Percentiles rank a stretch among this genome's conserved stretches.
Conservation (phyloP, 1,140 invertebrate species). For the Caenorhabditis brenneri region DNA sequence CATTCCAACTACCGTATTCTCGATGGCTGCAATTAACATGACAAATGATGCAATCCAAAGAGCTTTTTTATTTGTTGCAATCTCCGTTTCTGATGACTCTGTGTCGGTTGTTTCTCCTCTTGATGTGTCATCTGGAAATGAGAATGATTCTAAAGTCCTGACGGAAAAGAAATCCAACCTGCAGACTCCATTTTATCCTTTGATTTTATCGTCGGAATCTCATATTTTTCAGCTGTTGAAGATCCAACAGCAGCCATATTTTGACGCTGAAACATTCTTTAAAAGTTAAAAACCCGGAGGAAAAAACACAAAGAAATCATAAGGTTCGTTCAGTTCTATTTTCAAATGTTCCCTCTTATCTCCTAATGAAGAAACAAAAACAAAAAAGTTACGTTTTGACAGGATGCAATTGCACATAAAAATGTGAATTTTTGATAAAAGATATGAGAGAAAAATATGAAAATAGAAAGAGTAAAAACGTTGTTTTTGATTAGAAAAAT, state of each 20-base stretch:
- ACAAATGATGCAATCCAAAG: constrained; percentile 30
- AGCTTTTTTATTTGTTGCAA: constrained; percentile 22
- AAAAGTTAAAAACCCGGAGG: too few relatives aligned
- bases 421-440: not conserved
- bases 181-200: not conserved
- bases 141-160: not conserved
- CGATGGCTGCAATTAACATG: constrained; percentile 32
- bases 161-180: not conserved
- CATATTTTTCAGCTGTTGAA: not conserved
- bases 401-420: not conserved
- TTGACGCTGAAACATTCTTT: not conserved
- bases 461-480: too few relatives aligned
- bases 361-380: too few relatives aligned
- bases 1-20: constrained; percentile 51
- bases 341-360: too few relatives aligned
- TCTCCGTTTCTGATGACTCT: not conserved
- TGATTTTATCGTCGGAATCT: not conserved
- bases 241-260: not conserved
- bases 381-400: too few relatives aligned
- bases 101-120: not conserved
- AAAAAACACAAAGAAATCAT: too few relatives aligned
- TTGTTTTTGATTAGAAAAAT: too few relatives aligned
- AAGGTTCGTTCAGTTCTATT: too few relatives aligned
- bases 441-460: not conserved
- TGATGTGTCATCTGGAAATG: not conserved